Conservation (phyloP, 2,888 invertebrate species). For the Ganaspis brasiliensis region DNA sequence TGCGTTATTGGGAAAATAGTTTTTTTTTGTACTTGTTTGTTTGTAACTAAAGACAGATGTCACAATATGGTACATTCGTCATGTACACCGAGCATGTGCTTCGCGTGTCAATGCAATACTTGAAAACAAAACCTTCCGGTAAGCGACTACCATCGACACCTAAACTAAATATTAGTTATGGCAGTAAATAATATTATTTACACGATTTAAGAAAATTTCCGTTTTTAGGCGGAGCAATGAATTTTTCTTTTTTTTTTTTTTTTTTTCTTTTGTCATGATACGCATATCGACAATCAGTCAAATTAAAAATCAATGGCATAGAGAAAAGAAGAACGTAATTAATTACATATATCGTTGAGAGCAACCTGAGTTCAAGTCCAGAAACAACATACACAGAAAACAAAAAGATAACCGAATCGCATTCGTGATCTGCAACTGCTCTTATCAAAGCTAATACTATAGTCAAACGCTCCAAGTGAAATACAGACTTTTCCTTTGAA, state of each 20-base stretch:
- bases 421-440: conserved; percentile 33
- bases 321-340: conserved; percentile 20
- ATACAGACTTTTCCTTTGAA: conserved; percentile 18
- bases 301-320: conserved; percentile 23
- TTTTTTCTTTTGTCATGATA: conserved; percentile 25
- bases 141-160: conserved; percentile 49
- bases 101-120: conserved; percentile 43
- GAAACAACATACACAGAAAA: conserved; percentile 10
- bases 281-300: conserved; percentile 2
- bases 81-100: conserved; percentile 31
- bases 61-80: conserved; percentile 47
- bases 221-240: background rate
- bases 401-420: conserved; percentile 1
- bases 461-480: conserved; percentile 32
- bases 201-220: conserved; percentile 58
- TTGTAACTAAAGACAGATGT: conserved; percentile 45
- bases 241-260: no score
- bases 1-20: conserved; percentile 73
- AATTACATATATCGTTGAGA: conserved; percentile 13
- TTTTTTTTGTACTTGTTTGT: conserved; percentile 75
- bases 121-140: conserved; percentile 31
- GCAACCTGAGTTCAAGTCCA: conserved; percentile 25
- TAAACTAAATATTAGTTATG: conserved; percentile 65
- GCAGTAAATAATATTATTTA: conserved; percentile 73
- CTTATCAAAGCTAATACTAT: conserved; percentile 42